phyloP scores from a whole-genome alignment of 2,113 vertebrate species.

The Urocitellus parryii region DNA sequence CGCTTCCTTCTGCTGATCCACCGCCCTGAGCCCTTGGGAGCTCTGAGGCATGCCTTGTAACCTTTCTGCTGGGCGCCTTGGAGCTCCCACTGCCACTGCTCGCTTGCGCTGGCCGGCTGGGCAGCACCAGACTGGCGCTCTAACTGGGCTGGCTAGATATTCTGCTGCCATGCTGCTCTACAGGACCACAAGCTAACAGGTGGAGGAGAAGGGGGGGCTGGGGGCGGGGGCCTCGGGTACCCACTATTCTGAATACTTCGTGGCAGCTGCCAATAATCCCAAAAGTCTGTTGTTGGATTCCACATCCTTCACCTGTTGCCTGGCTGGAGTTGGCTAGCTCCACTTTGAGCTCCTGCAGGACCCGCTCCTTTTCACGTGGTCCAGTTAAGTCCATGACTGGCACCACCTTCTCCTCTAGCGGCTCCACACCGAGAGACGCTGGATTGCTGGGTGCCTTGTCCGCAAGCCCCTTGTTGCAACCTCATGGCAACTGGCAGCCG shows the following conservation, averaged over 20 bases:
- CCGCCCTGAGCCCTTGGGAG: no score
- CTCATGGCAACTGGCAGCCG: constrained; percentile 78
- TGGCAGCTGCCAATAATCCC: constrained; percentile 97
- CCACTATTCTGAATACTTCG: constrained; percentile 98
- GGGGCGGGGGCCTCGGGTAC: constrained; percentile 89
- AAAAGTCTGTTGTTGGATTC: constrained; percentile 97
- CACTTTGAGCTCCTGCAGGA: constrained; percentile 82
- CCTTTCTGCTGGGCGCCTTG: no score
- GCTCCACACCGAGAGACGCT: constrained; percentile 67
- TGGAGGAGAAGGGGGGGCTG: no score
- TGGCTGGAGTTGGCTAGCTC: constrained; percentile 94
- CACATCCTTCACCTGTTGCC: constrained; percentile 93
- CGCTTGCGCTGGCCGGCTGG: no score
- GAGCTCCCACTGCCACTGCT: no score
- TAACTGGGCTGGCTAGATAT: no score
- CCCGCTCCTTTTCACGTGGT: constrained; percentile 81
- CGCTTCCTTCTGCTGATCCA: no score
- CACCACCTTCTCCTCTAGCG: constrained; percentile 83
- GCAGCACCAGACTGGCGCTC: no score
- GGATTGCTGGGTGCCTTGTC: no score
- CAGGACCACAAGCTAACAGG: no score
- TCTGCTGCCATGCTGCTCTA: no score
- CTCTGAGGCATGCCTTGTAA: no score
- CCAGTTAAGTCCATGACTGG: constrained; percentile 84
- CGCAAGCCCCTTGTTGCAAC: constrained; percentile 68